phyloP scores from a whole-genome alignment of 2,888 invertebrate genomes.

The Trichopria drosophilae region DNA sequence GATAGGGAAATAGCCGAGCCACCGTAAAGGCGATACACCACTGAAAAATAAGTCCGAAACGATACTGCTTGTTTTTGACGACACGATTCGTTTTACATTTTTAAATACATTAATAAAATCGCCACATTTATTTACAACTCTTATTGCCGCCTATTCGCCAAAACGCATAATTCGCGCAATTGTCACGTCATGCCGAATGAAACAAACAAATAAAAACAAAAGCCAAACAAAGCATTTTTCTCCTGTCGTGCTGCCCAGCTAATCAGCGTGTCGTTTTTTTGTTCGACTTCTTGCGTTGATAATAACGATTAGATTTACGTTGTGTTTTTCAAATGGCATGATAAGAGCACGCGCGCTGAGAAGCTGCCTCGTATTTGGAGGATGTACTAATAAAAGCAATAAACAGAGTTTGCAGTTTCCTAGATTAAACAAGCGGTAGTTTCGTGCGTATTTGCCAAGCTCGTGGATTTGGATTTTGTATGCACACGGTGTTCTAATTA shows the following conservation, averaged over 20 bases:
- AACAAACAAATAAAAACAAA: too few species aligned
- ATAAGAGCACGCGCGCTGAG: constrained; percentile 38
- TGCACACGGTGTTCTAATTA: too few species aligned
- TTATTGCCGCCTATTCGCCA: constrained; percentile 13
- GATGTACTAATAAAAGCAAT: constrained; percentile 41
- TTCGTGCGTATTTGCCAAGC: too few species aligned
- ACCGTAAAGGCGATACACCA: constrained; percentile 36
- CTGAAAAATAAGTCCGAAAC: constrained; percentile 46
- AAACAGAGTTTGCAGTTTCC: too few species aligned
- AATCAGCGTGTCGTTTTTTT: constrained; percentile 14
- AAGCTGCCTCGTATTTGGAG: constrained; percentile 30
- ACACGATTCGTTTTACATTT: constrained; percentile 12
- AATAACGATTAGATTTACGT: constrained; percentile 7
- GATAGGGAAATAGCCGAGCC: constrained; percentile 40
- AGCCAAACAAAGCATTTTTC: background rate
- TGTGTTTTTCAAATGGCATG: constrained; percentile 21
- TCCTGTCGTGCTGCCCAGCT: constrained; percentile 13
- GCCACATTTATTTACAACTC: background rate
- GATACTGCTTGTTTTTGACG: constrained; percentile 35
- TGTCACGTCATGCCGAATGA: too few species aligned
- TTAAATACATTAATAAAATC: constrained; percentile 4
- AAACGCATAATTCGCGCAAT: background rate
- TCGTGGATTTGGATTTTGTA: too few species aligned
- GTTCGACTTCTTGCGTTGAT: constrained; percentile 13
- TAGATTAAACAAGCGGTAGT: too few species aligned